Percentiles rank a stretch among this genome's conserved stretches.
Evolutionary conservation across 2,888 invertebrate species (phyloP).

Genomic region (Sesia apiformis): DNA sequence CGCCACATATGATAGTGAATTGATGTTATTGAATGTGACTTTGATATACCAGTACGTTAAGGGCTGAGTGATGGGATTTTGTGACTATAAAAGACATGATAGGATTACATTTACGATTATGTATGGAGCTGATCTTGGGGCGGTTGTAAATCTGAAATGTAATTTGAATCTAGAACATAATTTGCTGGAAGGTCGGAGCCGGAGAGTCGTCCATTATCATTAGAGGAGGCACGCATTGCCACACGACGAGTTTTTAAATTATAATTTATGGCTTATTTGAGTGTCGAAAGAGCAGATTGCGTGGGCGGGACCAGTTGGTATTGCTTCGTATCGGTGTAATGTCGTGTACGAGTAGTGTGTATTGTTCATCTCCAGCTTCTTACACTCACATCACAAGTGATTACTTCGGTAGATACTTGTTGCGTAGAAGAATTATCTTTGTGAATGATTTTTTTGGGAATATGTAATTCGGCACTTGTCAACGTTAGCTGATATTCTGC

Average conservation of each 20-base stretch:
- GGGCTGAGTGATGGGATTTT: slow-evolving; percentile 16
- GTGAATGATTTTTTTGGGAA: no score
- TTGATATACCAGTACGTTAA: slow-evolving; percentile 16
- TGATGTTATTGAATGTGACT: slow-evolving; percentile 35
- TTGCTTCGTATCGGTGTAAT: slow-evolving; percentile 19
- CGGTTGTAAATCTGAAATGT: slow-evolving; percentile 2
- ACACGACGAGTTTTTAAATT: slow-evolving; percentile 55
- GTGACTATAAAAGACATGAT: slow-evolving; percentile 6
- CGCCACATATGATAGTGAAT: slow-evolving; percentile 42
- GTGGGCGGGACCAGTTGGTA: slow-evolving; percentile 49
- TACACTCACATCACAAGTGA: not conserved
- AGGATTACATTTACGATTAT: not conserved
- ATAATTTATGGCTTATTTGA: slow-evolving; percentile 65
- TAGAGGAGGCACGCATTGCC: slow-evolving; percentile 30
- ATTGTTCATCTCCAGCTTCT: slow-evolving; percentile 6
- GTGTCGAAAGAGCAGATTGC: slow-evolving; percentile 61
- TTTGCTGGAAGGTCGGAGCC: slow-evolving; percentile 8
- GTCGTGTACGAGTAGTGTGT: slow-evolving; percentile 9
- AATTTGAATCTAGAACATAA: slow-evolving; percentile 6
- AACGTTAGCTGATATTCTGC: no score
- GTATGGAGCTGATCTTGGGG: slow-evolving; percentile 1
- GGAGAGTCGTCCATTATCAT: slow-evolving; percentile 7
- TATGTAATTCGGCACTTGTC: no score
- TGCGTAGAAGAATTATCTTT: no score
- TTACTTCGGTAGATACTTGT: not conserved